phyloP scores from a whole-genome alignment of 2,888 invertebrate genomes.

The Rhamnusium bicolor region DNA sequence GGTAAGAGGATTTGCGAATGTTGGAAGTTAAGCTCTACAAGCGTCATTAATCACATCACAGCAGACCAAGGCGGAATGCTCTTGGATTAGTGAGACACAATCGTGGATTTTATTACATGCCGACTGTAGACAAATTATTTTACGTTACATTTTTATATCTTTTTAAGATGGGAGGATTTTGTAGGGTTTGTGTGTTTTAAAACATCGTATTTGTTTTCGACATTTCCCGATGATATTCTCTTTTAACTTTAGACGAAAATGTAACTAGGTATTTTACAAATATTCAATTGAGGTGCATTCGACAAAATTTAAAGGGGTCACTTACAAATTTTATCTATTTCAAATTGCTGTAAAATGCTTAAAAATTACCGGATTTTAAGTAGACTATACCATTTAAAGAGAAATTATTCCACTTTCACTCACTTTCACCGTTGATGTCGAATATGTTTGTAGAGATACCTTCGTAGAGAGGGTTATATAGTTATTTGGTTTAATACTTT shows the following conservation, averaged over 20 bases:
- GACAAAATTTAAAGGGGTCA: too few relatives aligned
- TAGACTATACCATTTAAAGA: too few relatives aligned
- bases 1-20: constrained; percentile 46
- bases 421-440: too few relatives aligned
- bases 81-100: constrained; percentile 61
- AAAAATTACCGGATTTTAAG: too few relatives aligned
- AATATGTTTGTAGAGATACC: too few relatives aligned
- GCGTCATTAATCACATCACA: constrained; percentile 64
- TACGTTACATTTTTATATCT: constrained; percentile 45
- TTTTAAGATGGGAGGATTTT: constrained; percentile 4
- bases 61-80: constrained; percentile 59
- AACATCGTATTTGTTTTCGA: constrained; percentile 2
- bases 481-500: too few relatives aligned
- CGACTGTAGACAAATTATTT: constrained; percentile 61
- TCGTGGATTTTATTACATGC: constrained; percentile 63
- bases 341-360: too few relatives aligned
- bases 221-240: background rate
- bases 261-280: too few relatives aligned
- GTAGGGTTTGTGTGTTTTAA: background rate
- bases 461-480: too few relatives aligned
- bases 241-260: background rate
- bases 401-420: too few relatives aligned
- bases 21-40: constrained; percentile 62
- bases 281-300: too few relatives aligned
- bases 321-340: too few relatives aligned